These are phyloP conservation scores for Cephus cinctus DNA, from an alignment of 1,140 invertebrate genomes.

Conservation along the genomic window DNA sequence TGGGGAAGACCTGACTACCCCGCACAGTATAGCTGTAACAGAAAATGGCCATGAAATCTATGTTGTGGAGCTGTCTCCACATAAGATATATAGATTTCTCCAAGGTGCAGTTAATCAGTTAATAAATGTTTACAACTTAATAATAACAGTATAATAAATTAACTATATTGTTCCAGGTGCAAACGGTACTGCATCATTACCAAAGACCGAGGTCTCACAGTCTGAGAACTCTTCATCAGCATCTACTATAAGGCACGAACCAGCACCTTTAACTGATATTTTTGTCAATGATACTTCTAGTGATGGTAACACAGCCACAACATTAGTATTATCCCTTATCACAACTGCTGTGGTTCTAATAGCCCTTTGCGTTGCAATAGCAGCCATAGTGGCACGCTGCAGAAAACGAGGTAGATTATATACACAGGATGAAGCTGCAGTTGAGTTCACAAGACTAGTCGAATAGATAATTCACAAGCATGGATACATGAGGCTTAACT, in stretches of 20 bases:
- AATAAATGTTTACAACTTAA: too few species aligned
- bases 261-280: conserved; percentile 27
- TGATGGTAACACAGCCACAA: conserved; percentile 22
- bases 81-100: conserved; percentile 65
- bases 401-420: conserved; percentile 51
- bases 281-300: conserved; percentile 12
- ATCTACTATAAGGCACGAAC: conserved; percentile 8
- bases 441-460: conserved; percentile 50
- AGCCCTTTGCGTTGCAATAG: conserved; percentile 38
- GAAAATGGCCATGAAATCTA: conserved; percentile 69
- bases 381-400: conserved; percentile 44
- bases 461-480: too few species aligned
- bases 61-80: conserved; percentile 71
- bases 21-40: conserved; percentile 75
- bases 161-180: conserved; percentile 18
- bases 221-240: conserved; percentile 12
- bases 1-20: conserved; percentile 62
- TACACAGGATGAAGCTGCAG: conserved; percentile 31
- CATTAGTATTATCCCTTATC: conserved; percentile 32
- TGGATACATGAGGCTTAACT: too few species aligned
- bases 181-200: conserved; percentile 15
- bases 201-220: background rate
- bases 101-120: conserved; percentile 34
- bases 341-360: conserved; percentile 39
- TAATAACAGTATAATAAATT: too few species aligned